Evolutionary conservation across 2,888 invertebrate genomes (phyloP).

Genomic region (Drosophila ustulata): DNA sequence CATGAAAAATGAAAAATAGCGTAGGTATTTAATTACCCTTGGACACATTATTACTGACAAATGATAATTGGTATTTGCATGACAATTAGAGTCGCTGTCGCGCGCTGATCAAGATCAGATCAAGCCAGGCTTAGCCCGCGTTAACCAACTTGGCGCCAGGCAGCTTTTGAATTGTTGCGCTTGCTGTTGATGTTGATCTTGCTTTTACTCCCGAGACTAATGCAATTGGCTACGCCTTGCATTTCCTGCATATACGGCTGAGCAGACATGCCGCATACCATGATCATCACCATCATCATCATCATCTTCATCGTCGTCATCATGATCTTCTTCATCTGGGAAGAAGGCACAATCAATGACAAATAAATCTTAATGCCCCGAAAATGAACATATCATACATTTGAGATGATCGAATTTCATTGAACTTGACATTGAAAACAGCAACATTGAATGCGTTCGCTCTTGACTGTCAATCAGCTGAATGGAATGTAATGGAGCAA

Average conservation of each 20-base stretch:
- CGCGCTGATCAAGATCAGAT: slow-evolving; percentile 37
- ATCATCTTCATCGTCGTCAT: not conserved
- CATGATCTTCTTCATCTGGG: slow-evolving; percentile 2
- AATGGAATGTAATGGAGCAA: slow-evolving; percentile 11
- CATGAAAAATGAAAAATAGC: slow-evolving; percentile 36
- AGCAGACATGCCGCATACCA: slow-evolving; percentile 50
- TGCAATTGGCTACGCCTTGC: slow-evolving; percentile 65
- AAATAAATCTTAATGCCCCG: slow-evolving; percentile 45
- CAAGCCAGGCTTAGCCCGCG: slow-evolving; percentile 16
- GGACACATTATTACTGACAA: slow-evolving; percentile 70
- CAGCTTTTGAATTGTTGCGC: slow-evolving; percentile 73
- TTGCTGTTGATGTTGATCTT: slow-evolving; percentile 35
- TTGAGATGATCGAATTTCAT: slow-evolving; percentile 63
- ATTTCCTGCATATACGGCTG: slow-evolving; percentile 73
- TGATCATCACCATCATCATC: slow-evolving; percentile 24
- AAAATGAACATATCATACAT: slow-evolving; percentile 33
- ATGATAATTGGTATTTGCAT: slow-evolving; percentile 79
- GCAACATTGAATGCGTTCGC: slow-evolving; percentile 14
- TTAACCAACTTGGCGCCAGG: slow-evolving; percentile 59
- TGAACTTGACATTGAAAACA: slow-evolving; percentile 73
- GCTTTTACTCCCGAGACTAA: slow-evolving; percentile 53
- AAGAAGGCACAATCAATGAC: slow-evolving; percentile 39
- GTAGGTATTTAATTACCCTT: slow-evolving; percentile 66
- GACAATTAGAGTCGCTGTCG: slow-evolving; percentile 68
- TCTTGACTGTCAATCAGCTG: slow-evolving; percentile 58